Conservation (phyloP, 1,140 invertebrate genomes). For the Aphaenogaster rudis region DNA sequence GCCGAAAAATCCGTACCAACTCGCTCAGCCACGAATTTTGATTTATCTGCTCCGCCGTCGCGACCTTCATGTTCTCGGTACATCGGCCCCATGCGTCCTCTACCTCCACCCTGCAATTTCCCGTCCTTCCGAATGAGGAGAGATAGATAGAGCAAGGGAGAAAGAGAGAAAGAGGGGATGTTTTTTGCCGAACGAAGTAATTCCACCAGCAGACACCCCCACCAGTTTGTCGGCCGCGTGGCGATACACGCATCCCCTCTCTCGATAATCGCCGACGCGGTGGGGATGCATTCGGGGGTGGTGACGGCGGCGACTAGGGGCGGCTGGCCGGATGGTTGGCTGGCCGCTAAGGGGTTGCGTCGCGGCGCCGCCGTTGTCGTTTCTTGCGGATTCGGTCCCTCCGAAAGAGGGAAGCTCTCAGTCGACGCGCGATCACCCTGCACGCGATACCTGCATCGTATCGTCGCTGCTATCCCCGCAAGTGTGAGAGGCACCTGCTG, state of each 20-base stretch:
- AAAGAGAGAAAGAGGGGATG: constrained; percentile 22
- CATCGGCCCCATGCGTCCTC: constrained; percentile 60
- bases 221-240: constrained; percentile 75
- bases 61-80: constrained; percentile 70
- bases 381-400: constrained; percentile 66
- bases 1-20: constrained; percentile 48
- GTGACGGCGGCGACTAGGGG: constrained; percentile 58
- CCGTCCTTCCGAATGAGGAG: constrained; percentile 20
- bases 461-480: constrained; percentile 27
- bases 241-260: constrained; percentile 74
- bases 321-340: constrained; percentile 70
- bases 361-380: constrained; percentile 74
- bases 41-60: constrained; percentile 67
- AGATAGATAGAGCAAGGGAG: neutral
- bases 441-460: constrained; percentile 39
- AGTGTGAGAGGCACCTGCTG: neutral
- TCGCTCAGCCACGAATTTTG: constrained; percentile 64
- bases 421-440: constrained; percentile 77
- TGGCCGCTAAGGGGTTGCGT: constrained; percentile 73
- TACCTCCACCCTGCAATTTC: constrained; percentile 19
- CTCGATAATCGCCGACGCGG: constrained; percentile 54
- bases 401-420: constrained; percentile 74
- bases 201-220: constrained; percentile 79
- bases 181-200: constrained; percentile 78
- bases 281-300: constrained; percentile 70